Percentiles rank a stretch among this genome's conserved stretches.
Evolutionary conservation across 1,140 invertebrate species (phyloP).

Genomic region (Schlechtendalia chinensis): DNA sequence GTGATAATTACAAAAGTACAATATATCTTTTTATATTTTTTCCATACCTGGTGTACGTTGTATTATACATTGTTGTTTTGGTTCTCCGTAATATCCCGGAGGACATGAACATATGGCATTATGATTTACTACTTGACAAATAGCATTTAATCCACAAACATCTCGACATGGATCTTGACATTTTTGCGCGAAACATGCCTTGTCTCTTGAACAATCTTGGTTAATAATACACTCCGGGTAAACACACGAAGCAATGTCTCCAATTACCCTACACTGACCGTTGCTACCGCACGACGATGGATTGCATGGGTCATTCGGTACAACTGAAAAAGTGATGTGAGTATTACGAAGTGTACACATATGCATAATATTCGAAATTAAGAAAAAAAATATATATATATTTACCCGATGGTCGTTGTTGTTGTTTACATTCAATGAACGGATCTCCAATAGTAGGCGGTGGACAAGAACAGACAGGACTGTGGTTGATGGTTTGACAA

Average conservation of each 20-base stretch:
- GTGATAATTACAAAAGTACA: not conserved
- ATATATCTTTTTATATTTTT: not conserved
- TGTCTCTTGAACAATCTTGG: slow-evolving; percentile 76
- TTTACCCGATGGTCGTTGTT: slow-evolving; percentile 55
- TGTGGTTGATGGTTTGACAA: slow-evolving; percentile 74
- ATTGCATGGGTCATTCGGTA: slow-evolving; percentile 68
- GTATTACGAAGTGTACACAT: not conserved
- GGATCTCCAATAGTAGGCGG: slow-evolving; percentile 71
- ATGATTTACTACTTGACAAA: slow-evolving; percentile 80
- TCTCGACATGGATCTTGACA: slow-evolving; percentile 78
- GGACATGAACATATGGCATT: slow-evolving; percentile 77
- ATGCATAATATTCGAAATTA: not conserved
- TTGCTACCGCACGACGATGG: slow-evolving; percentile 77
- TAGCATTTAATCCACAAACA: slow-evolving; percentile 79
- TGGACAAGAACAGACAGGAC: slow-evolving; percentile 76
- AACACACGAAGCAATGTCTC: slow-evolving; percentile 68
- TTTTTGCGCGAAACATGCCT: slow-evolving; percentile 76
- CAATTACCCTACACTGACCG: slow-evolving; percentile 73
- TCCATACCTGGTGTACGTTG: slow-evolving; percentile 51
- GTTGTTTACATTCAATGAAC: slow-evolving; percentile 66
- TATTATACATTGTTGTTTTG: slow-evolving; percentile 69
- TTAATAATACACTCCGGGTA: slow-evolving; percentile 86
- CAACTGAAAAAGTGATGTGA: slow-evolving; percentile 54
- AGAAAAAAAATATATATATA: not conserved
- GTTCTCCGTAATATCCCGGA: slow-evolving; percentile 74